These are phyloP conservation scores for Myathropa florea DNA, from an alignment of 2,888 invertebrate species.

Conservation along the genomic window DNA sequence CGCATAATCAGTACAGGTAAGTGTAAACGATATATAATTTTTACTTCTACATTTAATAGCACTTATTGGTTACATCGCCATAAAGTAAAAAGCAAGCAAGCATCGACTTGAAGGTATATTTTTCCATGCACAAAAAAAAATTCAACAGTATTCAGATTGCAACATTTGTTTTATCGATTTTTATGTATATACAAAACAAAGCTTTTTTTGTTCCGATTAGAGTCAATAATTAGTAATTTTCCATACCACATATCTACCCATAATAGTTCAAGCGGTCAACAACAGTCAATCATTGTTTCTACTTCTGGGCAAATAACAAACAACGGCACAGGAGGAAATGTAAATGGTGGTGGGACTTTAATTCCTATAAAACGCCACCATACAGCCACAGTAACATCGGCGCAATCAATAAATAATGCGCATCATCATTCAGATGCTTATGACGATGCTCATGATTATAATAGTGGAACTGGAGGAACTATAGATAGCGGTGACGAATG, in stretches of 20 bases:
- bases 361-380: constrained; percentile 79
- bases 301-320: constrained; percentile 55
- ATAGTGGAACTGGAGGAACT: constrained; percentile 77
- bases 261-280: constrained; percentile 54
- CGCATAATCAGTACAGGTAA: constrained; percentile 79
- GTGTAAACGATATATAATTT: constrained; percentile 34
- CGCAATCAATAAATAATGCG: constrained; percentile 72
- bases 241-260: constrained; percentile 77
- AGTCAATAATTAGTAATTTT: constrained; percentile 35
- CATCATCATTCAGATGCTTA: constrained; percentile 77
- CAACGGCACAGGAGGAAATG: constrained; percentile 72
- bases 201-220: too few relatives aligned
- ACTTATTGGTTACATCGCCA: not conserved
- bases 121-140: too few relatives aligned
- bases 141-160: too few relatives aligned
- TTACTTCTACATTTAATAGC: not conserved
- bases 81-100: not conserved
- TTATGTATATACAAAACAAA: too few relatives aligned
- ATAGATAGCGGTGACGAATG: constrained; percentile 77
- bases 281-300: constrained; percentile 64
- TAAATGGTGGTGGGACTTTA: constrained; percentile 75
- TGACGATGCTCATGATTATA: constrained; percentile 79
- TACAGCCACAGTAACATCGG: constrained; percentile 75
- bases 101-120: too few relatives aligned
- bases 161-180: too few relatives aligned